A percentile compares a stretch with the other conserved stretches of the same genome.
phyloP scores from a whole-genome alignment of 1,140 invertebrate genomes.

The Eupristina koningsbergeri region DNA sequence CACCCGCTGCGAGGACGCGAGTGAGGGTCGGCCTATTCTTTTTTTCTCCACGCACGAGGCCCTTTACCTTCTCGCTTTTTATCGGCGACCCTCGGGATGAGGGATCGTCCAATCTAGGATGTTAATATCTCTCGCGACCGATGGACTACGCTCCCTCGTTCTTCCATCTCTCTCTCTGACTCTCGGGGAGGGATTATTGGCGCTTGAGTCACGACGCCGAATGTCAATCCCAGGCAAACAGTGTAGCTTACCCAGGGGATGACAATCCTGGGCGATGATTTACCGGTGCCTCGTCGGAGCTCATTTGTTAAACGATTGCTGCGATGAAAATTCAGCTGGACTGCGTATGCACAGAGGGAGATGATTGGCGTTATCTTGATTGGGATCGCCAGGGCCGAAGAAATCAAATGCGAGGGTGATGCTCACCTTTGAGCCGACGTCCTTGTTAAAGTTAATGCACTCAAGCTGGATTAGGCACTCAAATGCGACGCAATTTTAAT shows the following conservation, averaged over 20 bases:
- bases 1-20: not conserved
- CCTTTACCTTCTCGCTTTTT: not conserved
- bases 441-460: not conserved
- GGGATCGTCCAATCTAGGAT: slow-evolving; percentile 7
- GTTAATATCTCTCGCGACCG: not conserved
- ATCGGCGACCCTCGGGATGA: not conserved
- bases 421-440: not conserved
- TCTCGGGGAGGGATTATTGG: not conserved
- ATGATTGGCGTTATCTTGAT: slow-evolving; percentile 3
- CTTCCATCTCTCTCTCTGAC: not conserved
- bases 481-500: too few relatives aligned
- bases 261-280: not conserved
- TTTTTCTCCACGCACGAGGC: not conserved
- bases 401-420: not conserved
- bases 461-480: too few relatives aligned
- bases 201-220: not conserved
- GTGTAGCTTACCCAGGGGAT: not conserved
- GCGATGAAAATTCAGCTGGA: slow-evolving; percentile 10
- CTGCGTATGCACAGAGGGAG: not conserved
- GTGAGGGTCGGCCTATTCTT: not conserved
- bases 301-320: not conserved
- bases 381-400: not conserved
- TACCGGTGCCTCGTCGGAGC: not conserved
- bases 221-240: slow-evolving; percentile 10
- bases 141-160: not conserved